Evolutionary conservation across 2,888 invertebrate genomes (phyloP).

Genomic region (Podabrus alpinus): DNA sequence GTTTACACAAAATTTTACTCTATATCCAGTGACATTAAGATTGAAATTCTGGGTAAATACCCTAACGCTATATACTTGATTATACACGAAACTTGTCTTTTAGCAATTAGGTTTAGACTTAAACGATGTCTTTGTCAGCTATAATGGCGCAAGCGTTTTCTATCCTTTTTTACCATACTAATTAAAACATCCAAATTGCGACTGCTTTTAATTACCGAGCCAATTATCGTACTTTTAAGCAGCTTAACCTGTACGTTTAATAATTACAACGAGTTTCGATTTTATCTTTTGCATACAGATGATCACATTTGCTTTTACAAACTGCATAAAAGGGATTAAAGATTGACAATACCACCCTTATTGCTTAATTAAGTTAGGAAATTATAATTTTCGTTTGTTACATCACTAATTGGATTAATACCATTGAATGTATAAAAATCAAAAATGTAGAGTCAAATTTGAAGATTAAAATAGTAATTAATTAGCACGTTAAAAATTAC

Average conservation of each 20-base stretch:
- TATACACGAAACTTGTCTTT: constrained; percentile 37
- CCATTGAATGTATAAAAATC: background rate
- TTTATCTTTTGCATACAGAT: constrained; percentile 28
- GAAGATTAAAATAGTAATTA: background rate
- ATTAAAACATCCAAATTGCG: constrained; percentile 44
- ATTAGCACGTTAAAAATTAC: background rate
- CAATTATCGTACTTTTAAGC: constrained; percentile 39
- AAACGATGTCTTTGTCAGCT: constrained; percentile 29
- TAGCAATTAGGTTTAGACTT: constrained; percentile 38
- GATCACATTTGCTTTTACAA: constrained; percentile 24
- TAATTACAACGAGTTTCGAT: constrained; percentile 29
- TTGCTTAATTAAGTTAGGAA: background rate
- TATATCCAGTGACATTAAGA: background rate
- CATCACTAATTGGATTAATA: background rate
- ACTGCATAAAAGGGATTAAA: constrained; percentile 19
- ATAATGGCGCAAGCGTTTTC: constrained; percentile 12
- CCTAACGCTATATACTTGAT: constrained; percentile 23
- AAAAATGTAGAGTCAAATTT: background rate
- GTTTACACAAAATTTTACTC: background rate
- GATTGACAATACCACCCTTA: constrained; percentile 26
- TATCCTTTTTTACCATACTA: constrained; percentile 32
- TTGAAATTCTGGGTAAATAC: constrained; percentile 6
- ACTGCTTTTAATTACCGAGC: constrained; percentile 41
- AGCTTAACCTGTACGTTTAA: constrained; percentile 32
- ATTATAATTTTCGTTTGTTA: background rate